Evolutionary conservation across 2,113 vertebrate genomes (phyloP), one percentile per base, ranked within the genome.

Genomic region (Corythoichthys intestinalis): DNA sequence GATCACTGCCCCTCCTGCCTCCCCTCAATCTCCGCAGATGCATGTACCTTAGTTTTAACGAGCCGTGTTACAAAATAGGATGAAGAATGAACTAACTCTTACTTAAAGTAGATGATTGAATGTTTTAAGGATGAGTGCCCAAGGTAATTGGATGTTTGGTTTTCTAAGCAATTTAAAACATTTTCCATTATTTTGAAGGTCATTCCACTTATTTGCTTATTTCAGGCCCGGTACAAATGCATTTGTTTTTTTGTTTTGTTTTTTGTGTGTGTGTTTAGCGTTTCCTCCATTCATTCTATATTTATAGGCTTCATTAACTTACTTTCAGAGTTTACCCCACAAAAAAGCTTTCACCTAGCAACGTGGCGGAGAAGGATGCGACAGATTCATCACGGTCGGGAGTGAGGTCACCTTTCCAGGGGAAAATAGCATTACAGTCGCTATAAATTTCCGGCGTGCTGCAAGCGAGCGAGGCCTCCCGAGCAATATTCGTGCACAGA

Each of bases 331-430:
- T 63, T 63, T 12, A 20, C 38, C n/a, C 53, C 17, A 53, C 11
- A 12, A 57, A 46, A 66, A 50, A 34, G 34, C 14, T 66, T 12
- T 66, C 28, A 6, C 37, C 60, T 59, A 52, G 41, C 39, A 57
- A 65, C 28, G 57, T 48, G 56, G 67, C 28, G 20, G 73, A 58
- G 66, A 69, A 67, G 49, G 60, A 61, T 15, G 4, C 75, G 75
- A 83, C 75, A 71, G 81, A 78, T 76, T 73, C 70, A 67, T 67
- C 74, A 80, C 75, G 66, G 76, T 76, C 70, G 77, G 34, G 66
- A 74, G 70, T 65, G 60, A 83, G 86, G 87, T 91, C 86, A 90
- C 81, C 88, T 88, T 84, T 84, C 72, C 66, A 14, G 63, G 72
- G 77, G 70, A 79, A 87, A 89, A 83, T 66, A 65, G 64, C 54